A percentile compares a stretch with the other conserved stretches of the same genome.
Conservation (phyloP, 2,113 vertebrate species). For the Calyptomena viridis region DNA sequence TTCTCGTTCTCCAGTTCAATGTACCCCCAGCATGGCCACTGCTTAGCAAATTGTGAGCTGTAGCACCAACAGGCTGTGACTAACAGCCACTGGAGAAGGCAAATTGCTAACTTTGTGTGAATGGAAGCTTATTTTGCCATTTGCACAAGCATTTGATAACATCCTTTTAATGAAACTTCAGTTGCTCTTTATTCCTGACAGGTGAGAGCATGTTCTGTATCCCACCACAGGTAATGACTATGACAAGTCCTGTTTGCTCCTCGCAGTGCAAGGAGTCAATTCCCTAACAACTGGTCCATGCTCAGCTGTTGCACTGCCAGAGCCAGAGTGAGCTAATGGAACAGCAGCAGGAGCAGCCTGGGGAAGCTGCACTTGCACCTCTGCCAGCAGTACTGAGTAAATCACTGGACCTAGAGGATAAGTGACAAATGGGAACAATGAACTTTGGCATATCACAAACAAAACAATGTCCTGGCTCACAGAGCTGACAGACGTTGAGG, state of each 20-base stretch:
- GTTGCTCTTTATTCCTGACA: not conserved
- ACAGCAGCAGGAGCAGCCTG: not conserved
- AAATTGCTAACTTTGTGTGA: not conserved
- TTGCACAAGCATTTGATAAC: not conserved
- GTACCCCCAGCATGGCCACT: not conserved
- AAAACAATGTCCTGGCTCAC: not conserved
- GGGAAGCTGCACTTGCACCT: not conserved
- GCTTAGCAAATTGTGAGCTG: not conserved
- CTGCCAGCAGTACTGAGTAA: not conserved
- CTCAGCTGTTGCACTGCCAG: not conserved
- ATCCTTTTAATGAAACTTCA: not conserved
- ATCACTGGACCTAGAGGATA: rapidly evolving
- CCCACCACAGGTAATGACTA: not conserved
- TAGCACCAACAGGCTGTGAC: not conserved
- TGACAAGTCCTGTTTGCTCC: not conserved
- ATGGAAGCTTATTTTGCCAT: not conserved
- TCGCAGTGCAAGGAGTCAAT: not conserved
- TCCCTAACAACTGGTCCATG: rapidly evolving
- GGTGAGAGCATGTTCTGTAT: not conserved
- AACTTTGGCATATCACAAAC: not conserved
- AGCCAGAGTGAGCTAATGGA: rapidly evolving
- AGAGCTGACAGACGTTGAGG: not conserved
- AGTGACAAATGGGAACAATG: not conserved
- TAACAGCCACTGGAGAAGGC: not conserved
- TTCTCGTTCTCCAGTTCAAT: not conserved